Base-by-base conservation (phyloP, 2,113 vertebrate genomes). In the Tursiops truncatus region DNA sequence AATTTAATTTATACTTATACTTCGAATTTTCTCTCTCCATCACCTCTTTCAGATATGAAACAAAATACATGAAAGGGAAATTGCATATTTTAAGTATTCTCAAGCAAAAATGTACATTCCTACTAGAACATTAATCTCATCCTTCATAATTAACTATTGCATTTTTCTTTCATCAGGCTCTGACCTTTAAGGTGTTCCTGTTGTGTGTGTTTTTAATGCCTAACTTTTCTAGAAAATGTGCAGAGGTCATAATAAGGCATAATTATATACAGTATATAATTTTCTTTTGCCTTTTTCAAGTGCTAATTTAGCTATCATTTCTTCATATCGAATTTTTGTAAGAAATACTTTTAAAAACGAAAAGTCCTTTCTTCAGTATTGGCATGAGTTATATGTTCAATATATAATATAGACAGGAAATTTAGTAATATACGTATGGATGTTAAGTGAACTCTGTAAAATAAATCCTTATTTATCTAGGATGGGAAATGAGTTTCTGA, bases 231-330 rank as follows among this genome's bases (percentile, higher is more conserved):
- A 67, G 91, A 89, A 97, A 97, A 96, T 86, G 90, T 97, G 90
- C 95, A 98, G 96, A 97, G 97, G 98, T 98, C 98, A 98, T 97
- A 97, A 98, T 97, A 97, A 98, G 95, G 96, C 96, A 97, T 98
- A 98, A 97, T 98, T 97, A 98, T 97, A 96, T 95, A 97, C 67
- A 92, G 92, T 96, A 95, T 97, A 97, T 97, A 97, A 98, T 98
- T 98, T 98, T 97, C 97, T 96, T 96, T 97, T 97, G 98, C 96
- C 94, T 97, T 98, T 97, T 96, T 96, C 96, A 96, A 96, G 97
- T 96, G 91, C 96, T 97, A 97, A 97, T 97, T 98, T 98, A 97
- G 90, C 95, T 96, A 98, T 97, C 97, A 97, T 58, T 97, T 97
- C 81, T 97, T 97, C 91, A 87, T 97, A 97, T 91, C 91, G 93